Percentiles rank a stretch among this genome's conserved stretches.
These are phyloP conservation scores for Carcinoscorpius rotundicauda DNA, from an alignment of 1,140 invertebrate species.

Conservation along the genomic window DNA sequence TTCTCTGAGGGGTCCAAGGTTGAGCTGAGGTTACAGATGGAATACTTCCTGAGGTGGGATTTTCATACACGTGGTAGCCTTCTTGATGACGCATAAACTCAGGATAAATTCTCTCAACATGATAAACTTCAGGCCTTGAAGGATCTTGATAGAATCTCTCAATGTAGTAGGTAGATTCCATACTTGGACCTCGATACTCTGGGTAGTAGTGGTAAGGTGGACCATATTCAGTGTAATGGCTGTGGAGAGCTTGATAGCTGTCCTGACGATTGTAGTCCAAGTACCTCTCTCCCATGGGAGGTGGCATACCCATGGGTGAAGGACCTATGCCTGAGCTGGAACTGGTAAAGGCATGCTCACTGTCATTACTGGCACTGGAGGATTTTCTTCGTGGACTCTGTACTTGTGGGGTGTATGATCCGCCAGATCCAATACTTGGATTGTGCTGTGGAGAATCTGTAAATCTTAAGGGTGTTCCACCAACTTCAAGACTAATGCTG, in stretches of 20 bases:
- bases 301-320: slow-evolving; percentile 13
- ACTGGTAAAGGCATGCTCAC: slow-evolving; percentile 27
- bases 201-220: slow-evolving; percentile 18
- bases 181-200: slow-evolving; percentile 15
- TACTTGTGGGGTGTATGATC: slow-evolving; percentile 22
- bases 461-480: slow-evolving; percentile 47
- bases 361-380: slow-evolving; percentile 48
- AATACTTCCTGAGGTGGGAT: slow-evolving; percentile 23
- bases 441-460: slow-evolving; percentile 63
- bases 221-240: no score
- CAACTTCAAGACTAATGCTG: slow-evolving; percentile 38
- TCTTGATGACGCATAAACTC: slow-evolving; percentile 22
- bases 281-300: slow-evolving; percentile 7
- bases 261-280: neutral
- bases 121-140: slow-evolving; percentile 15
- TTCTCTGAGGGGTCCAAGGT: slow-evolving; percentile 27
- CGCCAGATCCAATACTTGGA: slow-evolving; percentile 23
- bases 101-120: slow-evolving; percentile 26
- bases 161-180: slow-evolving; percentile 12
- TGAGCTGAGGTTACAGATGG: slow-evolving; percentile 9
- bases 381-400: slow-evolving; percentile 47
- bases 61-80: slow-evolving; percentile 26
- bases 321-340: slow-evolving; percentile 24
- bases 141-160: slow-evolving; percentile 18
- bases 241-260: neutral